Percentiles rank a stretch among this genome's conserved stretches.
phyloP scores from a whole-genome alignment of 2,113 vertebrate species.

The Aptenodytes patagonicus region DNA sequence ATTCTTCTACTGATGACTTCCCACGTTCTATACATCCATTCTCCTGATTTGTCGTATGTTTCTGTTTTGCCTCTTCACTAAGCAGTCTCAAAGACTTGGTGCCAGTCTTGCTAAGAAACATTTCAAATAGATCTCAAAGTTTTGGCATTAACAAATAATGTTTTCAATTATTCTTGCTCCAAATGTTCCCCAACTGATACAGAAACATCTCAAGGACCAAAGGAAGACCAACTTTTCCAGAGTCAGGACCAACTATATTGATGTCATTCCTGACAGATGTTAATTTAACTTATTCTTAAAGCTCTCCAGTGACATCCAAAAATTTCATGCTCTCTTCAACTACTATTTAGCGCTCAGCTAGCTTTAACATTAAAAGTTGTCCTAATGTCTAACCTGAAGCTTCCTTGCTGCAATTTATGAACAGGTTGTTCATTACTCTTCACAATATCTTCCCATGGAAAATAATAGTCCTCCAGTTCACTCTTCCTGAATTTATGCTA shows the following conservation, averaged over 20 bases:
- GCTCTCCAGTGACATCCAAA: neutral
- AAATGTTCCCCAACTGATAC: neutral
- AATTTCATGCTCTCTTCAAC: neutral
- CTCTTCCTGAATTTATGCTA: neutral
- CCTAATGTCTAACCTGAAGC: neutral
- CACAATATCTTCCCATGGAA: neutral
- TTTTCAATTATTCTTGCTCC: neutral
- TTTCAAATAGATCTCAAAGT: neutral
- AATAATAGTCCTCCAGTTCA: neutral
- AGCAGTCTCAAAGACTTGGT: neutral
- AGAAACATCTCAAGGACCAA: neutral
- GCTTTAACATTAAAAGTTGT: neutral
- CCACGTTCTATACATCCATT: neutral
- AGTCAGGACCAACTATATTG: neutral
- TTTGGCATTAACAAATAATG: neutral
- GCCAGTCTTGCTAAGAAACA: neutral
- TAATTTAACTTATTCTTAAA: neutral
- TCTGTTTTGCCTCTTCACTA: neutral
- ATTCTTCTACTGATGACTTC: neutral
- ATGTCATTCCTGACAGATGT: neutral
- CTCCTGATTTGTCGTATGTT: neutral
- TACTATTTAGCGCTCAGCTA: neutral
- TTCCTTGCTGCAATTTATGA: neutral
- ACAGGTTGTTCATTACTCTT: neutral
- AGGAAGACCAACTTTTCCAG: neutral